Evolutionary conservation across 1,140 invertebrate species (phyloP), one percentile per base, ranked within the genome.

Genomic region (Leptinotarsa texana): DNA sequence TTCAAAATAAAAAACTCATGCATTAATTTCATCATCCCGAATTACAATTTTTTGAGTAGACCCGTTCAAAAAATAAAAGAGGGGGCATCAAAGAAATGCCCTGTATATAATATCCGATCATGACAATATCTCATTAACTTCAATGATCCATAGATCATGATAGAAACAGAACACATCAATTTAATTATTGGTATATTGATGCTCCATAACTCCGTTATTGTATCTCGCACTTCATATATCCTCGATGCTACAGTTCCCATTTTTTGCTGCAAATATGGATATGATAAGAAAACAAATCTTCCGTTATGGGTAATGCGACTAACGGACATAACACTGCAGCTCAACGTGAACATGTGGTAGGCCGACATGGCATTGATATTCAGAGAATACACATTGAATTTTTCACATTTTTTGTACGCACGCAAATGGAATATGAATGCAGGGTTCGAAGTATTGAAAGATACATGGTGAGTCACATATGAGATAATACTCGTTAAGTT

Each of bases 291-390:
- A 57, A 57, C 51, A 57, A 18, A 57, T 57, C 17, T 57, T 57
- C 51, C 51, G 51, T 57, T 57, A 57, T 57, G 4, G 51, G 13
- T 57, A 15, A 57, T 57, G 13, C 51, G 6, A 57, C 51, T 57
- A 57, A 57, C 51, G 51, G 51, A 57, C 13, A 57, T 57, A 57
- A 57, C 51, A 57, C 51, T 57, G 51, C 15, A 18, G n/a, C n/a
- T 18, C 15, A 57, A 18, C n/a, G 51, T 57, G 51, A 57, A 15
- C 51, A 57, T 57, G 51, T 57, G 51, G 51, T 57, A 18, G 15
- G n/a, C 63, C 63, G 22, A 65, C 63, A 65, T 65, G 21, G 24
- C 27, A 65, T 27, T 65, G 24, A 65, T 65, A 65, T 65, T 65
- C 24, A 13, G 21, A 65, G 21, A 27, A 65, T 65, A 65, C 13